Evolutionary conservation across 2,888 invertebrate species (phyloP).

Genomic region (Tribolium freemani): DNA sequence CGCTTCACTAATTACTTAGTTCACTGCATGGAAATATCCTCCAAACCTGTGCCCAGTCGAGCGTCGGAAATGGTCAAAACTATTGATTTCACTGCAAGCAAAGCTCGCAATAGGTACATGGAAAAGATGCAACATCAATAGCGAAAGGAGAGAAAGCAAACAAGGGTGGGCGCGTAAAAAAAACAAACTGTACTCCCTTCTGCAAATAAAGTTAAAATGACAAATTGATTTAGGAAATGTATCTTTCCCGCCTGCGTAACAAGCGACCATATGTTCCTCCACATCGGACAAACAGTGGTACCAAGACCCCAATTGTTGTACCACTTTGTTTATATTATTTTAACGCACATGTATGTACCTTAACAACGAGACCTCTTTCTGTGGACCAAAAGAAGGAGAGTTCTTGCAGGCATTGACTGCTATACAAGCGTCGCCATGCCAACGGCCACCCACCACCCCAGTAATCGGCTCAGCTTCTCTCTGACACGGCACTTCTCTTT

Average conservation of each 20-base stretch:
- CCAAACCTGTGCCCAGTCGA: too few species aligned
- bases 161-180: slow-evolving; percentile 40
- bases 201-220: slow-evolving; percentile 40
- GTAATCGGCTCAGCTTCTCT: slow-evolving; percentile 58
- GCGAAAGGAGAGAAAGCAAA: slow-evolving; percentile 34
- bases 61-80: neutral
- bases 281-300: neutral
- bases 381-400: slow-evolving; percentile 32
- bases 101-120: too few species aligned
- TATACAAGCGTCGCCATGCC: slow-evolving; percentile 48
- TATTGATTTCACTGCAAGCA: neutral
- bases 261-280: slow-evolving; percentile 21
- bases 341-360: slow-evolving; percentile 33
- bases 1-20: neutral
- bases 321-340: slow-evolving; percentile 21
- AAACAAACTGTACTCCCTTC: slow-evolving; percentile 42
- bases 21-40: neutral
- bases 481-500: slow-evolving; percentile 47
- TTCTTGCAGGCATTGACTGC: slow-evolving; percentile 46
- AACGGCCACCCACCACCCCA: slow-evolving; percentile 60
- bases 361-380: slow-evolving; percentile 21
- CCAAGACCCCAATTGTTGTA: neutral
- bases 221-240: slow-evolving; percentile 45
- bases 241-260: slow-evolving; percentile 29
- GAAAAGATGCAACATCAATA: slow-evolving; percentile 10